Evolutionary conservation across 2,113 vertebrate genomes (phyloP).

Genomic region (Mus spicilegus): DNA sequence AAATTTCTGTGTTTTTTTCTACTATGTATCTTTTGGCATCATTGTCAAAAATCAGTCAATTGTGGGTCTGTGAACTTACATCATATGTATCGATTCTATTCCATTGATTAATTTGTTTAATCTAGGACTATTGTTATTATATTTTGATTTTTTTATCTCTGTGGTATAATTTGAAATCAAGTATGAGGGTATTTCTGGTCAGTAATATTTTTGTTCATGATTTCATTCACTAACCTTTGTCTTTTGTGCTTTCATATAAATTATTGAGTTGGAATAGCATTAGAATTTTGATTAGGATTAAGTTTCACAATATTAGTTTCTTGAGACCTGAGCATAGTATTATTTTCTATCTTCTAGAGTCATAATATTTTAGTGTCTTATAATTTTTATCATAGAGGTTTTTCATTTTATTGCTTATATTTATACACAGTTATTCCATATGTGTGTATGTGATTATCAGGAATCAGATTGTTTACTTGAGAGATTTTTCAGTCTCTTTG

Average conservation of each 20-base stretch:
- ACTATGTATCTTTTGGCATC: neutral
- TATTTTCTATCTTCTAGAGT: too few relatives aligned
- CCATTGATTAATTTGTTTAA: neutral
- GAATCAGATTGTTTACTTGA: neutral
- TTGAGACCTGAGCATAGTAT: neutral
- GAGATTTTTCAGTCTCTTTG: neutral
- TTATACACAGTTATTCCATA: neutral
- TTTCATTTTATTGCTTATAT: too few relatives aligned
- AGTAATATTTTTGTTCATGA: neutral
- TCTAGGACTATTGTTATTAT: neutral
- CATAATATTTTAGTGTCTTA: neutral
- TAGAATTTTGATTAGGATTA: neutral
- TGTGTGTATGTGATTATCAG: neutral
- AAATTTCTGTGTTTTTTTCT: neutral
- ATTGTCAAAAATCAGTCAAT: neutral
- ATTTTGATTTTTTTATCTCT: neutral
- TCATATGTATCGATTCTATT: neutral
- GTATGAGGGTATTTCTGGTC: neutral
- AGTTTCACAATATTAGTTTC: neutral
- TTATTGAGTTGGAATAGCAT: neutral
- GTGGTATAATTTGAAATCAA: neutral
- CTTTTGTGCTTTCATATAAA: neutral
- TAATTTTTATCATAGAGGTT: neutral
- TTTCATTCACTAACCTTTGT: neutral
- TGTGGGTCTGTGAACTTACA: neutral